Evolutionary conservation across 1,140 invertebrate genomes (phyloP), one percentile per base, ranked within the genome.

Genomic region (Eufriesea mexicana): DNA sequence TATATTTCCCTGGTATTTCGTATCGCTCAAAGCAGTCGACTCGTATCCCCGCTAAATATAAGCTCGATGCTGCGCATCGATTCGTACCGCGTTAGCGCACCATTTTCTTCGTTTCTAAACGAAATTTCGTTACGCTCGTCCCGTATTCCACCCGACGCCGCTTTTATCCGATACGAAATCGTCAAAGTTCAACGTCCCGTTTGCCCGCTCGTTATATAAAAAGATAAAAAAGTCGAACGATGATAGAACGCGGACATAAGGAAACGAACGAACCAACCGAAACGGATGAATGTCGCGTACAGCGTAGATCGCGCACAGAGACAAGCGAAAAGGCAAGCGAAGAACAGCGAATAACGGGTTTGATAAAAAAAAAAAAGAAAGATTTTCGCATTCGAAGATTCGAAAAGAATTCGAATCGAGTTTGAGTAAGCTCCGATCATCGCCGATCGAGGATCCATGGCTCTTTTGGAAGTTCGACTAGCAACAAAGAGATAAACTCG

Each of bases 11-110:
- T 88, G 73, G 88, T 82, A 66, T 80, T 77, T 86, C 83, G 61
- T 62, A 62, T 62, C 61, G 78, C 64, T 42, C 62, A 82, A 68
- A 82, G 82, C 80, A 79, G 85, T 84, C 83, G 74, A 84, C 73
- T 86, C 84, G 86, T 79, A 87, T 83, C 74, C 81, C 74, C 79
- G 89, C 92, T 93, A 93, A 92, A 93, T 92, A 92, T 93, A 92
- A 90, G 80, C 64, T 67, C 79, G 79, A 66, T 73, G 84, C 75
- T 83, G 86, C 73, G 86, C 80, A 91, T 79, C 62, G 74, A 80
- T 80, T 80, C 55, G 54, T 35, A 45, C 25, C 67, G n/a, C 25
- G 55, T 54, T 74, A 62, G 18, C 35, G 42, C n/a, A 20, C 28
- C 42, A 35, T 64, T 77, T 83, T 67, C 55, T 64, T 54, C 77